Conservation (phyloP, 1,140 invertebrate genomes). For the Pectinophora gossypiella region DNA sequence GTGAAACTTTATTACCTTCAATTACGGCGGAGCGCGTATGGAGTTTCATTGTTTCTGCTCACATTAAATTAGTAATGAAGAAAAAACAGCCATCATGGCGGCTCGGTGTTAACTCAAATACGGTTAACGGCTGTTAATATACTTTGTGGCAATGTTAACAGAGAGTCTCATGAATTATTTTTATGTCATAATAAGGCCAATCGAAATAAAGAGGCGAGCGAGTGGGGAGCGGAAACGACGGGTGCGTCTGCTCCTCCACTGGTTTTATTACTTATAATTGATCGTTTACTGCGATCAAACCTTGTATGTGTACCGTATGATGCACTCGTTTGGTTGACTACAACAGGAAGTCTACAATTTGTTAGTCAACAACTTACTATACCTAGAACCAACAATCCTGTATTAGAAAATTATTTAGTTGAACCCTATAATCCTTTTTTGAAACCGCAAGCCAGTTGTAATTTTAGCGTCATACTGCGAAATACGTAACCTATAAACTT, state of each 20-base stretch:
- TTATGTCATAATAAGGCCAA: constrained; percentile 56
- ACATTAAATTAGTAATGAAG: background rate
- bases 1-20: constrained; percentile 15
- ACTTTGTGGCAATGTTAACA: constrained; percentile 34
- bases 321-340: no score
- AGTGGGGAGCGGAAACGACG: constrained; percentile 19
- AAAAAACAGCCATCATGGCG: background rate
- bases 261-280: constrained; percentile 40
- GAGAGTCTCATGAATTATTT: constrained; percentile 40
- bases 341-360: no score
- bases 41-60: constrained; percentile 9
- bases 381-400: no score
- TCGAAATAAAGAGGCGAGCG: constrained; percentile 21
- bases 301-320: no score
- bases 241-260: constrained; percentile 13
- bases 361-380: no score
- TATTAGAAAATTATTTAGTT: no score
- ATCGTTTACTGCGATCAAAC: constrained; percentile 22
- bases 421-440: no score
- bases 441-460: no score
- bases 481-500: no score
- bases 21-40: constrained; percentile 9
- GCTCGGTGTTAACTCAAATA: constrained; percentile 25
- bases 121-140: constrained; percentile 35
- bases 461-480: no score